Evolutionary conservation across 1,140 invertebrate genomes (phyloP).

Genomic region (Aphis gossypii): DNA sequence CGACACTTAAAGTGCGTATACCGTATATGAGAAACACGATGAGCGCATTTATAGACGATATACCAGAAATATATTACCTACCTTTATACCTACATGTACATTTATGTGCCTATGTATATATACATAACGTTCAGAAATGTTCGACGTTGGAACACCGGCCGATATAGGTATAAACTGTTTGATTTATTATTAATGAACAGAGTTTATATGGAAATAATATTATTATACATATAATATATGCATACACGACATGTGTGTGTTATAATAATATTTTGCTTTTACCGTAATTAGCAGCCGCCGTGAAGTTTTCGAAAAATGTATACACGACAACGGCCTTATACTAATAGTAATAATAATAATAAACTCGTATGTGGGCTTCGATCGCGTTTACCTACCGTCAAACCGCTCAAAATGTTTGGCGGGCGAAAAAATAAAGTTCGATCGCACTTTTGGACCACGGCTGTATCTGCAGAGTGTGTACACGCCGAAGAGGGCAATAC

Average conservation of each 20-base stretch:
- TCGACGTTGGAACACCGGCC: neutral
- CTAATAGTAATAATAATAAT: conserved; percentile 3
- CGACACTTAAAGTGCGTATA: neutral
- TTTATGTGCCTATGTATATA: neutral
- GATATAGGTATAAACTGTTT: neutral
- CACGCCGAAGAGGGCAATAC: neutral
- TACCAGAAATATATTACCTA: neutral
- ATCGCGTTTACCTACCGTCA: neutral
- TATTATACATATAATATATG: neutral
- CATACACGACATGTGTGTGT: neutral
- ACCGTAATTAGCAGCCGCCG: neutral
- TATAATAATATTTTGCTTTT: conserved; percentile 29
- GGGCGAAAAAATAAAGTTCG: neutral
- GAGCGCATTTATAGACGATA: neutral
- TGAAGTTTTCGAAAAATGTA: neutral
- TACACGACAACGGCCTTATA: conserved; percentile 5
- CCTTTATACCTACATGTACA: neutral
- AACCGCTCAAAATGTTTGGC: neutral
- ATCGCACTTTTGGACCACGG: neutral
- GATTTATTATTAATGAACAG: conserved; percentile 6
- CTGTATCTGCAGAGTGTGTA: neutral
- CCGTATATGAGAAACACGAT: neutral
- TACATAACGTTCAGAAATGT: neutral
- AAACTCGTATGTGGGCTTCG: neutral
- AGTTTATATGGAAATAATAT: neutral